phyloP scores from a whole-genome alignment of 2,888 invertebrate genomes.

The Aphodius granarius region DNA sequence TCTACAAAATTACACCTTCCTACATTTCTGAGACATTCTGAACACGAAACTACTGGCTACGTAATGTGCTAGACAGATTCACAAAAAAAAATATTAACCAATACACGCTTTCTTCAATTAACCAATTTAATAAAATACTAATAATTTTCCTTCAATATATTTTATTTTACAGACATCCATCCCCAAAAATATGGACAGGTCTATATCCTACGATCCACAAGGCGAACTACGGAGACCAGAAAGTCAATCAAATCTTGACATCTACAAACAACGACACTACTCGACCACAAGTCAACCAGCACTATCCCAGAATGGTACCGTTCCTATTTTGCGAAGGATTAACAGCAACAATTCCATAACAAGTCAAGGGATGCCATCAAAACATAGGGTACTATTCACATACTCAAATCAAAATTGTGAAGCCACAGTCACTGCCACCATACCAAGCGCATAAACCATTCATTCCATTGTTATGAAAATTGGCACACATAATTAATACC shows the following conservation, averaged over 20 bases:
- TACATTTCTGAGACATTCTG: no score
- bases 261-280: constrained; percentile 20
- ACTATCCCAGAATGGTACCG: neutral
- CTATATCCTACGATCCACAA: constrained; percentile 22
- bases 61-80: no score
- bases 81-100: no score
- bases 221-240: neutral
- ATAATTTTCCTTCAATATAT: no score
- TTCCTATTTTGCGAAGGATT: constrained; percentile 4
- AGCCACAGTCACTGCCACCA: no score
- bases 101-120: no score
- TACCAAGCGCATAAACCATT: no score
- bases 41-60: no score
- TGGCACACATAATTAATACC: neutral
- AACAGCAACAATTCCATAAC: constrained; percentile 12
- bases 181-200: neutral
- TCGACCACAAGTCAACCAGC: constrained; percentile 21
- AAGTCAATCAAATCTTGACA: constrained; percentile 6
- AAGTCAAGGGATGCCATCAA: constrained; percentile 2
- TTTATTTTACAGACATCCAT: neutral
- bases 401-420: neutral
- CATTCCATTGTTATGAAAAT: constrained; percentile 5
- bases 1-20: no score
- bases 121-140: no score
- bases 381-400: constrained; percentile 7